Evolutionary conservation across 2,888 invertebrate genomes (phyloP), one percentile per base, ranked within the genome.

Genomic region (Empis stercorea): DNA sequence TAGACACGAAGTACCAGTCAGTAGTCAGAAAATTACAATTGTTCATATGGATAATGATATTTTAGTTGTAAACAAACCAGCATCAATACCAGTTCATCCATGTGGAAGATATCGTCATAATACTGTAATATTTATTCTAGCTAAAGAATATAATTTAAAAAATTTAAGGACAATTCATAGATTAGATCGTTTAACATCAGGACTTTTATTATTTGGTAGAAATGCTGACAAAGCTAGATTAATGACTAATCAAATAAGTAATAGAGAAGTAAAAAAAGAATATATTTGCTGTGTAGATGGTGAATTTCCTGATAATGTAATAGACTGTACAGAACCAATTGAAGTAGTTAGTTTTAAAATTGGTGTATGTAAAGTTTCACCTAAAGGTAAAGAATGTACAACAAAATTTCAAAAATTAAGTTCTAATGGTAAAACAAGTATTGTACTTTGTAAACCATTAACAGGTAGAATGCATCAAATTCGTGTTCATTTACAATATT

Each of bases 381-480:
- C 84, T 1, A 84, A 84, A 56, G 95, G 95, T 50, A 94, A 94
- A 66, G 83, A 84, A 59, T 88, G 91, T 62, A 77, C 80, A n/a
- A 94, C 94, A 1, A 78, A 80, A 53, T 95, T 95, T 74, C 81
- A 86, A 66, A 78, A 86, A 59, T 70, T 95, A 46, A 87, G 87
- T 38, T 91, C 74, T 72, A 88, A 94, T 69, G 80, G 81, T 3
- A 82, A 80, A 61, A 85, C 87, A 2, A 93, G 93, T 60, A 86
- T 94, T 27, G 92, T 95, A n/a, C 75, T 85, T 34, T 94, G 93
- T 72, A 80, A 81, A 62, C 95, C 94, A 1, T 83, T 84, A 64
- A 94, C 95, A 3, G 96, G 96, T 1, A 74, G 96, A 52, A 96
- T 95, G 81, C 96, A 96, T 67, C 96, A 96, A 72, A 95, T 96